Percentiles rank a stretch among this genome's conserved stretches.
phyloP scores from a whole-genome alignment of 2,797 vertebrate genomes.

The Gadopsis bispinosus region DNA sequence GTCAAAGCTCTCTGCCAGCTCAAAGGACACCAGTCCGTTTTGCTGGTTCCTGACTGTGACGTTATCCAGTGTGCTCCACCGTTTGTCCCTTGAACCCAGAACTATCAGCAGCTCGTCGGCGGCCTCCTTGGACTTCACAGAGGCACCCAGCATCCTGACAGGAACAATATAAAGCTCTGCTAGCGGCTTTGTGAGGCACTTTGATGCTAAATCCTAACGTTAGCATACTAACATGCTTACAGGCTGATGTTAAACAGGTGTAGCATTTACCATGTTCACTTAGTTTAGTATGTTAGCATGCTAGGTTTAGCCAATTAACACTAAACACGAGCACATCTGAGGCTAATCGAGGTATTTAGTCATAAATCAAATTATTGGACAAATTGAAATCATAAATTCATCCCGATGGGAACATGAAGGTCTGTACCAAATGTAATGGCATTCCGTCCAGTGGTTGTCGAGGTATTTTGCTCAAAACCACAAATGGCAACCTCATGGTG shows the following conservation, averaged over 20 bases:
- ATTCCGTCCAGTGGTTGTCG: background rate
- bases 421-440: background rate
- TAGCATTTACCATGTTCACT: background rate
- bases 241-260: background rate
- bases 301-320: background rate
- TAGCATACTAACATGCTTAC: too few species aligned
- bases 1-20: constrained; percentile 86
- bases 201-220: too few species aligned
- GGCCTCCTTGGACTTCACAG: constrained; percentile 79
- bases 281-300: background rate
- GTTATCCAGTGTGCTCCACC: constrained; percentile 87
- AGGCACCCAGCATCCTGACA: constrained; percentile 76
- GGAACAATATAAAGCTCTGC: background rate
- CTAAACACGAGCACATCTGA: background rate
- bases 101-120: constrained; percentile 81
- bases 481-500: background rate
- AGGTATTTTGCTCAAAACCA: background rate
- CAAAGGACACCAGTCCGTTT: constrained; percentile 89
- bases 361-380: too few species aligned
- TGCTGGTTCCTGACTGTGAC: constrained; percentile 80
- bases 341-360: background rate
- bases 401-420: background rate
- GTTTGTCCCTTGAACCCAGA: constrained; percentile 84
- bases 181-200: background rate
- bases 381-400: background rate